Percentiles rank a stretch among this genome's conserved stretches.
Conservation (phyloP, 2,888 invertebrate genomes). For the Hetaerina titia region DNA sequence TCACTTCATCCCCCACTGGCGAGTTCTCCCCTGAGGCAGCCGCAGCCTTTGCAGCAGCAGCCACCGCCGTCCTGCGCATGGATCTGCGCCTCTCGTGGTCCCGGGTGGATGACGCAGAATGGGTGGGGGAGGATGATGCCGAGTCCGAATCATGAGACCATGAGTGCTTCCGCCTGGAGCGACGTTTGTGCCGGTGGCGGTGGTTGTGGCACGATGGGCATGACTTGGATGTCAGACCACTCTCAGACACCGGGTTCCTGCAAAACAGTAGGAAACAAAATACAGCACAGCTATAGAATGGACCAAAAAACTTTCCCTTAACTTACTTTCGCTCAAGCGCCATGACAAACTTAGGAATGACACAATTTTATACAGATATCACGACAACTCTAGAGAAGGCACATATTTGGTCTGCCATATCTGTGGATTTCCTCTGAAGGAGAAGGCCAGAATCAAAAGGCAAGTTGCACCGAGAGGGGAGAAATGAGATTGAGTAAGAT, state of each 20-base stretch:
- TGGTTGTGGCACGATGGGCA: conserved; percentile 32
- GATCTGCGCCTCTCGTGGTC: not conserved
- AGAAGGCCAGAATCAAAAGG: no score
- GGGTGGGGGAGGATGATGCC: conserved; percentile 74
- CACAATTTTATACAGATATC: no score
- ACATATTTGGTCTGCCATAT: no score
- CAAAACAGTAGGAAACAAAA: not conserved
- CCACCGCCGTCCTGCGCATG: conserved; percentile 23
- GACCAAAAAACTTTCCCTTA: no score
- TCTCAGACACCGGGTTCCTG: not conserved
- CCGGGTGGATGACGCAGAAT: not conserved
- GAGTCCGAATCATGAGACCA: conserved; percentile 78
- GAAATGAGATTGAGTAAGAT: no score
- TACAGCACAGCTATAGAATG: no score
- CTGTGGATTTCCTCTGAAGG: no score
- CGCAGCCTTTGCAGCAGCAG: not conserved
- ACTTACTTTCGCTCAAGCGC: no score
- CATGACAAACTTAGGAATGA: no score
- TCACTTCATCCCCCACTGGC: not conserved
- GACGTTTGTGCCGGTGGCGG: not conserved
- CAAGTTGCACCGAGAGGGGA: no score
- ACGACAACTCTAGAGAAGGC: no score
- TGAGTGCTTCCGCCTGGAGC: conserved; percentile 85
- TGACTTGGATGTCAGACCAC: not conserved
- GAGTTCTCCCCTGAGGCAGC: conserved; percentile 14